phyloP scores from a whole-genome alignment of 2,888 invertebrate genomes.

The Liopterus haemorrhoidalis region DNA sequence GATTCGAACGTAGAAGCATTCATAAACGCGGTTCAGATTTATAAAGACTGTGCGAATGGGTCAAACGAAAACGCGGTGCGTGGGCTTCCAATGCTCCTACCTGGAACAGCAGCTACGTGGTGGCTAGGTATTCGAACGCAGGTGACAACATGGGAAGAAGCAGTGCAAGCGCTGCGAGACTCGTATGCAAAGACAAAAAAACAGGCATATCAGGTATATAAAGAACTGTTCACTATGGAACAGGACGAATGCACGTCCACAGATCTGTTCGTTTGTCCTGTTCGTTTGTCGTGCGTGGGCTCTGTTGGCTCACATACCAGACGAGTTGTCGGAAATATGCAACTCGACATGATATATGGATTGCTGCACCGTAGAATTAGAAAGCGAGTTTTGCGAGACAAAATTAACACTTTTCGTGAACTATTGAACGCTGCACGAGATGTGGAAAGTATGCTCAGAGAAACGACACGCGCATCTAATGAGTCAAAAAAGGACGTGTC shows the following conservation, averaged over 20 bases:
- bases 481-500: too few relatives aligned
- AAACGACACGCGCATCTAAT: too few relatives aligned
- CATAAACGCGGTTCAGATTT: too few relatives aligned
- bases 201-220: slow-evolving; percentile 7
- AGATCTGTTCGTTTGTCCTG: slow-evolving; percentile 12
- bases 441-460: slow-evolving; percentile 3
- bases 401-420: slow-evolving; percentile 3
- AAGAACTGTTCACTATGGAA: slow-evolving; percentile 11
- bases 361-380: slow-evolving; percentile 9
- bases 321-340: slow-evolving; percentile 1
- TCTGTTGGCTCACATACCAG: slow-evolving; percentile 5
- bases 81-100: too few relatives aligned
- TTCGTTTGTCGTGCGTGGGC: slow-evolving; percentile 11
- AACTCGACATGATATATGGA: slow-evolving; percentile 16
- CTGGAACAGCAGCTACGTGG: too few relatives aligned
- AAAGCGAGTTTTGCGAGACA: slow-evolving; percentile 5
- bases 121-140: too few relatives aligned
- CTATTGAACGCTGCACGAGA: not conserved
- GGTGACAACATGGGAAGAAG: slow-evolving; percentile 15
- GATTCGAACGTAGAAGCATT: too few relatives aligned
- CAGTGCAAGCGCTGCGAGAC: slow-evolving; percentile 9
- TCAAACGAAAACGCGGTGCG: too few relatives aligned
- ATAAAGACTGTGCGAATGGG: too few relatives aligned
- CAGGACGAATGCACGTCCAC: slow-evolving; percentile 8
- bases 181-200: slow-evolving; percentile 18